phyloP scores from a whole-genome alignment of 2,113 vertebrate species.

The Larimichthys polyactis region DNA sequence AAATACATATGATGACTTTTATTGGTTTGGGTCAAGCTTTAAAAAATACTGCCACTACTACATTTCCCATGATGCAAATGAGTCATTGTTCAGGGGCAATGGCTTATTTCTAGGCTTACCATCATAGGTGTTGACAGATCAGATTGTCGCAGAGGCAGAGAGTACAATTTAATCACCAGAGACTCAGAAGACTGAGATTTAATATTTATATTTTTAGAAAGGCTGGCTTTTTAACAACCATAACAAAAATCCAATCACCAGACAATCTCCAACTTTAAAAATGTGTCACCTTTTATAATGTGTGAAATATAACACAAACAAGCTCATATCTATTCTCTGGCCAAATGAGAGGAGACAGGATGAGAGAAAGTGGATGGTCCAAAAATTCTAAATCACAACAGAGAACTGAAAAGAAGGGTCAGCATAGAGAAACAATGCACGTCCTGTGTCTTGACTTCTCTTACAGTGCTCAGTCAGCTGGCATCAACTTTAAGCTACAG shows the following conservation, averaged over 20 bases:
- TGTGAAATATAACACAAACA: background rate
- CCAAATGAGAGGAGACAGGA: too few relatives aligned
- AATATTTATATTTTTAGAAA: background rate
- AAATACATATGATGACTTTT: background rate
- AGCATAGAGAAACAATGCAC: background rate
- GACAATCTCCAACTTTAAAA: background rate
- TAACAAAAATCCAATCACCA: background rate
- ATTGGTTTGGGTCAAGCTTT: background rate
- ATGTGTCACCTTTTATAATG: background rate
- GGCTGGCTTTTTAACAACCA: background rate
- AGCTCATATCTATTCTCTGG: background rate
- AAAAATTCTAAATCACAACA: background rate
- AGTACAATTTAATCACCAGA: background rate
- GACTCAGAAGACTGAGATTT: background rate
- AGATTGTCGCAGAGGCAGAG: background rate
- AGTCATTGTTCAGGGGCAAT: background rate
- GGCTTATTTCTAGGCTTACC: too few relatives aligned
- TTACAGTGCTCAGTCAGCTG: background rate
- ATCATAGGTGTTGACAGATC: background rate
- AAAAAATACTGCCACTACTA: background rate
- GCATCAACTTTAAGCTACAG: constrained; percentile 17
- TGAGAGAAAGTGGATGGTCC: background rate
- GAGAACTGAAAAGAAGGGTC: background rate
- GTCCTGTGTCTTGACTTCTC: background rate
- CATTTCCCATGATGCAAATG: background rate